Conservation (phyloP, 2,888 invertebrate genomes). For the Amblyteles armatorius region DNA sequence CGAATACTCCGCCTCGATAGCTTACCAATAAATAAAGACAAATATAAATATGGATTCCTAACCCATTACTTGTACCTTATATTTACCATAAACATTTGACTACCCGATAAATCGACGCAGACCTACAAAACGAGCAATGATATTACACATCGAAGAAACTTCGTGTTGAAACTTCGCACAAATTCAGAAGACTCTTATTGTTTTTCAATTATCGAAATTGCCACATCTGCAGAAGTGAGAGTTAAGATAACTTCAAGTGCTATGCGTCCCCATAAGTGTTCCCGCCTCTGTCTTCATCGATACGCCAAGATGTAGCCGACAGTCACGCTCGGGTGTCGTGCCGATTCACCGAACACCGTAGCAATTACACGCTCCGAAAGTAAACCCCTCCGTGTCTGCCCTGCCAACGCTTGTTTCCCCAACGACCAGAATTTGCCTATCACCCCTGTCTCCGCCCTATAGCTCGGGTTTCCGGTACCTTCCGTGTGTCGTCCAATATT, state of each 20-base stretch:
- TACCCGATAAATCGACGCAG: conserved; percentile 16
- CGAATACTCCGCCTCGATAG: conserved; percentile 35
- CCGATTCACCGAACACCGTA: background rate
- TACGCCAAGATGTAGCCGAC: background rate
- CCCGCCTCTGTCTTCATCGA: background rate
- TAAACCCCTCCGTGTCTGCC: background rate
- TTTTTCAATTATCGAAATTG: background rate
- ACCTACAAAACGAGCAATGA: background rate
- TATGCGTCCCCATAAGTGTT: background rate
- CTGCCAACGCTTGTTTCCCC: background rate
- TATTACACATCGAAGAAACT: background rate
- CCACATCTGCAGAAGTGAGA: too few relatives aligned
- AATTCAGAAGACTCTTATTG: background rate
- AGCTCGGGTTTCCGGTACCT: background rate
- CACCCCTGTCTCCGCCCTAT: background rate
- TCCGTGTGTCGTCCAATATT: conserved; percentile 7
- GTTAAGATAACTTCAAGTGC: too few relatives aligned
- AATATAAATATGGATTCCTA: conserved; percentile 60
- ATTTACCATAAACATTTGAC: conserved; percentile 12
- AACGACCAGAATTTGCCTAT: background rate
- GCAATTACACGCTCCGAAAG: background rate
- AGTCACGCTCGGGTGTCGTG: background rate
- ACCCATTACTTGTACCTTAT: conserved; percentile 16
- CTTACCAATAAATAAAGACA: conserved; percentile 46
- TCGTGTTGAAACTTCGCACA: background rate